Base-by-base conservation (phyloP, 2,797 vertebrate genomes). In the Pseudochirops corinnae region DNA sequence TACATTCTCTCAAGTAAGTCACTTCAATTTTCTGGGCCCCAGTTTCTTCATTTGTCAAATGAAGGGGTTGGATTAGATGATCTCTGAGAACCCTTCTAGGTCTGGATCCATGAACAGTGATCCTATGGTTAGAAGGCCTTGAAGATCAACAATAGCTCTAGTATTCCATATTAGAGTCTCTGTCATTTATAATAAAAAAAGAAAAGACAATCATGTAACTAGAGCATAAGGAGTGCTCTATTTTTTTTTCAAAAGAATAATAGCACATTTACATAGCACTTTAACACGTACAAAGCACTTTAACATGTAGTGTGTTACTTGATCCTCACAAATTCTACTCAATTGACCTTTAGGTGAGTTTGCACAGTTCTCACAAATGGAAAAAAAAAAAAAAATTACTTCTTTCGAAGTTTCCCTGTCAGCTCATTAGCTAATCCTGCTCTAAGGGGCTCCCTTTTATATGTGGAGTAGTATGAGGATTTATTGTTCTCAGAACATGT, bases 391-490 rank as follows among this genome's bases (percentile, higher is more conserved):
- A 82, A 87, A 87, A 82, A 92, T 14, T 92, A 31, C 46, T 97
- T 92, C 74, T 94, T 91, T 94, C 95, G 96, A 98, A 98, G 94
- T 14, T 74, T 97, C 91, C 0, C 97, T 95, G 93, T 95, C 96
- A 93, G 96, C 93, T 97, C 95, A 97, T 93, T 67, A 96, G 90
- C 24, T 95, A 31, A 10, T 94, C 97, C 90, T 97, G 3, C 95
- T 98, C 90, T 57, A 98, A 98, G 28, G 0, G 12, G 13, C 82
- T 97, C 60, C 95, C 96, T 57, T 82, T 97, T n/a, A 21, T 28
- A 96, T 98, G 96, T 46, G 93, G 95, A 95, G 97, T 95, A 93
- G 97, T 98, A 94, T 18, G 2, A 97, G 98, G 98, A 99, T 99
- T 98, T 99, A 98, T 98, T 96, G 94, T 94, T 90, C 93, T 97